Conservation (phyloP, 2,113 vertebrate genomes). For the Ardeotis arabs region DNA sequence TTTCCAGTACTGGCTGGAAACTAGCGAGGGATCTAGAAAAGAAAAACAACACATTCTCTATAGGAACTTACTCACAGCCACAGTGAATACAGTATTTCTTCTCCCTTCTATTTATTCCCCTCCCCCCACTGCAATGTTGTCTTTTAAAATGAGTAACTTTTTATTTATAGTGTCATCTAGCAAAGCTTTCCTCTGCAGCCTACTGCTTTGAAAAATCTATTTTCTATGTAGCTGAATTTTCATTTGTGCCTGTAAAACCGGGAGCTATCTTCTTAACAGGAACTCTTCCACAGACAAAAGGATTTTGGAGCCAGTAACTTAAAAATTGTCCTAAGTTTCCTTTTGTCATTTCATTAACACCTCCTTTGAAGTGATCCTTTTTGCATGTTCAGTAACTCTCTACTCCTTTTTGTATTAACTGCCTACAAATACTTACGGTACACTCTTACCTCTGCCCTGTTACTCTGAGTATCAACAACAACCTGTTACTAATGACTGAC, state of each 20-base stretch:
- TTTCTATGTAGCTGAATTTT: not conserved
- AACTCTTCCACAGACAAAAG: not conserved
- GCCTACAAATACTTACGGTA: not conserved
- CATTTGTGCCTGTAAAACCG: not conserved
- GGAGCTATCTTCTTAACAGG: not conserved
- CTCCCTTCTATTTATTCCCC: not conserved
- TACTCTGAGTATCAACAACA: not conserved
- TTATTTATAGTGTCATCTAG: not conserved
- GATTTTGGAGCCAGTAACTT: not conserved
- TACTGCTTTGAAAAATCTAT: not conserved
- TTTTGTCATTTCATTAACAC: not conserved
- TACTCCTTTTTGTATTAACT: not conserved
- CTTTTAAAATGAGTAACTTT: not conserved
- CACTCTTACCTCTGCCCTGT: not conserved
- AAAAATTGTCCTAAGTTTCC: not conserved
- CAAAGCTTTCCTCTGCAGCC: not conserved
- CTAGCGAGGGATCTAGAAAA: not conserved
- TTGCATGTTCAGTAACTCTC: not conserved
- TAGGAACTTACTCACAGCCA: not conserved
- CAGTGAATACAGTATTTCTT: not conserved
- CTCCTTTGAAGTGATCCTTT: not conserved
- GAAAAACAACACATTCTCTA: not conserved
- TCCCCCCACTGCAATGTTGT: not conserved
- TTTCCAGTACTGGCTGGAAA: not conserved
- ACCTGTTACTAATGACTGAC: not conserved